These are phyloP conservation scores for Psylliodes chrysocephalus DNA, from an alignment of 2,888 invertebrate species.

Conservation along the genomic window DNA sequence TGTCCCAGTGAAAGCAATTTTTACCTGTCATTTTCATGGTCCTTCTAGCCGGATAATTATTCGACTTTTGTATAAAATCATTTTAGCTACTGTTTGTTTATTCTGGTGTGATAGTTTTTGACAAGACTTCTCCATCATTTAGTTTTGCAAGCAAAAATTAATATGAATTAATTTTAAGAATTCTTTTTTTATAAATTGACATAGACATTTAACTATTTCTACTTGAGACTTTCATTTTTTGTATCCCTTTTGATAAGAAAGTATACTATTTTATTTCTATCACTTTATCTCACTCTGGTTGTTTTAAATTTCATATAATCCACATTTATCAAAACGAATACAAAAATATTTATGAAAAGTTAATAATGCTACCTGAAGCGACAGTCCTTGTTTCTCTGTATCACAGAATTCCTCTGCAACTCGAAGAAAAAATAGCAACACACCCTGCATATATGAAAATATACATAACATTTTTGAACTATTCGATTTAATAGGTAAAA, in stretches of 20 bases:
- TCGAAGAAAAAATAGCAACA: constrained; percentile 47
- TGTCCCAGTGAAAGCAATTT: too few species aligned
- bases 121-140: too few species aligned
- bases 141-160: too few species aligned
- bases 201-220: constrained; percentile 25
- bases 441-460: constrained; percentile 23
- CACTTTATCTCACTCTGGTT: too few species aligned
- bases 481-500: constrained; percentile 26
- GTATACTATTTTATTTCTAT: too few species aligned
- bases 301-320: too few species aligned
- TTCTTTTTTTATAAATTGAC: constrained; percentile 18
- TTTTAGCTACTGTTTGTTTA: too few species aligned
- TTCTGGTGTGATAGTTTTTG: too few species aligned
- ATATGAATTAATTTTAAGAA: neutral
- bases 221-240: constrained; percentile 11
- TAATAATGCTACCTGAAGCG: constrained; percentile 51
- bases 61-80: too few species aligned
- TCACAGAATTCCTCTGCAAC: constrained; percentile 64
- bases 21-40: too few species aligned
- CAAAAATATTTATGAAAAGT: neutral
- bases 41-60: too few species aligned
- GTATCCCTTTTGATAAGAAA: neutral
- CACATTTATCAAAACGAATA: neutral
- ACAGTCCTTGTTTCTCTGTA: constrained; percentile 66
- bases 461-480: constrained; percentile 28